Conservation (phyloP, 2,797 vertebrate genomes). For the Potorous gilbertii region DNA sequence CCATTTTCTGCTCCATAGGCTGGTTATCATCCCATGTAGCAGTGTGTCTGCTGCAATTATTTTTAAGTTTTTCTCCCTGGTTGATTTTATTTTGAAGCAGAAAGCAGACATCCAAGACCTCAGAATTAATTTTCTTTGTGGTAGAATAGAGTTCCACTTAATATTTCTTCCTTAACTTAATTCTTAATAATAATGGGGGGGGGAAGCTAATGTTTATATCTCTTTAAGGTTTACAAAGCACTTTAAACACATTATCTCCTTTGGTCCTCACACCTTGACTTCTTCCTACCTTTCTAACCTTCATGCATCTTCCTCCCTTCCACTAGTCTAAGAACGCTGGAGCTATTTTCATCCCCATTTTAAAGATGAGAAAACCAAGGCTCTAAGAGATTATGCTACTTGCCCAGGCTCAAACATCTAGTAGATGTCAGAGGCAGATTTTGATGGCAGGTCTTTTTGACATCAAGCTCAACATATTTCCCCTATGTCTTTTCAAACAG, state of each 20-base stretch:
- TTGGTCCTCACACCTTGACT: not conserved
- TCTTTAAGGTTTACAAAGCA: not conserved
- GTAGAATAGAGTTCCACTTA: not conserved
- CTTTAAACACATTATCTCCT: not conserved
- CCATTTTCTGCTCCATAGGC: not conserved
- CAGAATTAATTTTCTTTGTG: not conserved
- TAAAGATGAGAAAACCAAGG: not conserved
- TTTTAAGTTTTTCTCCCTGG: not conserved
- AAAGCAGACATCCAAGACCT: not conserved
- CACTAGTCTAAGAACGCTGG: not conserved
- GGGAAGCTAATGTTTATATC: not conserved
- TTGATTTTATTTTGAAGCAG: slow-evolving; percentile 4
- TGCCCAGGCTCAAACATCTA: not conserved
- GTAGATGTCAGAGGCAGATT: not conserved
- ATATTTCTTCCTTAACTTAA: not conserved
- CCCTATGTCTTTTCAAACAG: not conserved
- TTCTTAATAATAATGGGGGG: not conserved
- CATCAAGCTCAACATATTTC: not conserved
- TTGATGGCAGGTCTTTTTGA: not conserved
- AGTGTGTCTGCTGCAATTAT: not conserved
- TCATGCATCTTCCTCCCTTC: not conserved
- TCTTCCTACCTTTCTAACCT: not conserved
- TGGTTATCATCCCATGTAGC: not conserved
- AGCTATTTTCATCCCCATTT: not conserved
- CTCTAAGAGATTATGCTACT: not conserved